These are phyloP conservation scores for Epizoanthus rinbou DNA, from an alignment of 92 coral and sea anemone genomes.

Conservation along the genomic window DNA sequence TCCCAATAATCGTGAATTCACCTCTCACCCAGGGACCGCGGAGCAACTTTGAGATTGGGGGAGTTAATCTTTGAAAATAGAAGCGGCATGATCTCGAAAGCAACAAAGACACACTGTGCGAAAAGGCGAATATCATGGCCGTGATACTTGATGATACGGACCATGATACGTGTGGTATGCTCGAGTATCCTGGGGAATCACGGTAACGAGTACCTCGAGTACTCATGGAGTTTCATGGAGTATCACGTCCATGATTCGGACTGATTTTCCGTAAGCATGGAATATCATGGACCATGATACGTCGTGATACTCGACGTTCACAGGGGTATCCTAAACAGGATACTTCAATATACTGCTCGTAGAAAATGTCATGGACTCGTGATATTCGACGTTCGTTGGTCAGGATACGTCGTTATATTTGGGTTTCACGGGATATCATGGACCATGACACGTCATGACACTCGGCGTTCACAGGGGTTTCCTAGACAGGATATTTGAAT, in stretches of 20 bases:
- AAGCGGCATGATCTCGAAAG: too few species aligned
- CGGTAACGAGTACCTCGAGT: background rate
- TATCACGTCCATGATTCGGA: background rate
- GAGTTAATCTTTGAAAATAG: too few species aligned
- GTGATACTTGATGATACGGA: too few species aligned
- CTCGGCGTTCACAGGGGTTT: background rate
- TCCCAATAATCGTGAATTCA: too few species aligned
- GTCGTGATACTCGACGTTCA: background rate
- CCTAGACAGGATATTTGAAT: background rate
- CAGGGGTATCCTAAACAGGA: background rate
- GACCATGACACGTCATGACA: background rate
- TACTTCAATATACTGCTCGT: background rate
- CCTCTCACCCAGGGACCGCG: too few species aligned
- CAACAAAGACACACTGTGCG: too few species aligned
- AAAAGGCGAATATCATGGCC: slow-evolving; percentile 3
- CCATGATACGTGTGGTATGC: background rate
- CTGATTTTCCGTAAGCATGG: background rate
- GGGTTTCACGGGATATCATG: background rate
- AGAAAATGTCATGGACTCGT: slow-evolving; percentile 22
- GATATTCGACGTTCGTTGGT: too few species aligned
- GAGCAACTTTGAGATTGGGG: too few species aligned
- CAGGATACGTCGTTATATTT: too few species aligned
- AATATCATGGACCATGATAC: background rate
- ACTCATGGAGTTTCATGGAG: background rate
- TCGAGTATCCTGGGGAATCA: background rate